Percentiles rank a stretch among this genome's conserved stretches.
Evolutionary conservation across 2,797 vertebrate species (phyloP).

Genomic region (Poliocrania exsul): DNA sequence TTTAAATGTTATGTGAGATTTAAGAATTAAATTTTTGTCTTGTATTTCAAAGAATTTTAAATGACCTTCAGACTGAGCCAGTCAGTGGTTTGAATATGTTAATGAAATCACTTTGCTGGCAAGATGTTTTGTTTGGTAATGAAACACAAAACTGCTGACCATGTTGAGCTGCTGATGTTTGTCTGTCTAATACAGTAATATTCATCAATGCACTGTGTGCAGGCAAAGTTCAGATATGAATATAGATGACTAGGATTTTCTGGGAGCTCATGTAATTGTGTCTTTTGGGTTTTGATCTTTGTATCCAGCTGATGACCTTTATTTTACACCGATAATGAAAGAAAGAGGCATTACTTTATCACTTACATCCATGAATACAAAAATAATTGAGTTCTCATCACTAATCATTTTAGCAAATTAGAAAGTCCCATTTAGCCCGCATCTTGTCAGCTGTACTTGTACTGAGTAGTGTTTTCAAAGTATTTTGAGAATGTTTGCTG

Average conservation of each 20-base stretch:
- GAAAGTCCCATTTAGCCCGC: neutral
- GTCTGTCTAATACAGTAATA: conserved; percentile 68
- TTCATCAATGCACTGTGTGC: conserved; percentile 73
- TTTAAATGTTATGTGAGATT: conserved; percentile 34
- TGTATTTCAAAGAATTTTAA: conserved; percentile 59
- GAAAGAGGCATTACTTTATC: conserved; percentile 47
- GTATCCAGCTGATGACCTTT: conserved; percentile 70
- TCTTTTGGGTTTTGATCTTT: conserved; percentile 51
- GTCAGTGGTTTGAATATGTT: conserved; percentile 77
- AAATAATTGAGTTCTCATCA: conserved; percentile 64
- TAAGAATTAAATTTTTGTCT: conserved; percentile 51
- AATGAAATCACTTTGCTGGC: conserved; percentile 81
- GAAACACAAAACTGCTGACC: conserved; percentile 79
- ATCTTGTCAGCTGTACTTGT: neutral
- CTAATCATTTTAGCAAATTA: conserved; percentile 32
- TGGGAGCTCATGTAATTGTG: conserved; percentile 57
- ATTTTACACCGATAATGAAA: conserved; percentile 47
- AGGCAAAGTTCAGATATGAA: conserved; percentile 81
- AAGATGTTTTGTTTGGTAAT: conserved; percentile 75
- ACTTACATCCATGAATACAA: conserved; percentile 29
- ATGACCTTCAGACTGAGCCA: conserved; percentile 74
- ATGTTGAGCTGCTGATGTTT: conserved; percentile 81
- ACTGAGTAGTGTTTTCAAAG: neutral
- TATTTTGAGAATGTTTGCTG: neutral
- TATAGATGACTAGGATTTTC: conserved; percentile 78